phyloP scores from a whole-genome alignment of 92 coral and sea anemone species.

The Meandrina meandrites region DNA sequence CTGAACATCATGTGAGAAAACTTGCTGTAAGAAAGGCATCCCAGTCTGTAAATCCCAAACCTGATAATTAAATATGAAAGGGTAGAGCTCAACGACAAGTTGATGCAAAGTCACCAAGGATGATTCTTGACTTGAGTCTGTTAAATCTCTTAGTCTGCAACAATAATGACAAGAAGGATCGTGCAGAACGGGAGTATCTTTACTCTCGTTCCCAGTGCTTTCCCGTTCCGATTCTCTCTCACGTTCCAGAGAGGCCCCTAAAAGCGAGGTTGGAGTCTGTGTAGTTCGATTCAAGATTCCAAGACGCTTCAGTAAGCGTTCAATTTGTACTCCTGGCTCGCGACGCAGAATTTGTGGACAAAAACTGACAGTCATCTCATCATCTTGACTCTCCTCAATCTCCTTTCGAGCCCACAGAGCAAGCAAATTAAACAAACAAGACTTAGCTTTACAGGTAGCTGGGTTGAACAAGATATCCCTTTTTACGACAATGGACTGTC shows the following conservation, averaged over 20 bases:
- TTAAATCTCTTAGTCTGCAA: not conserved
- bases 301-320: not conserved
- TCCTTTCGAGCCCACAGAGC: constrained; percentile 14
- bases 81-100: not conserved
- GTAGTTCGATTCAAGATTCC: not conserved
- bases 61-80: not conserved
- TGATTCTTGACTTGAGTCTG: not conserved
- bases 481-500: not conserved
- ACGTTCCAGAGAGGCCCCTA: too few relatives aligned
- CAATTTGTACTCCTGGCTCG: not conserved
- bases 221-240: too few relatives aligned
- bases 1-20: not conserved
- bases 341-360: not conserved
- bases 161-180: not conserved
- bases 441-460: not conserved
- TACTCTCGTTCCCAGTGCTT: too few relatives aligned
- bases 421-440: not conserved
- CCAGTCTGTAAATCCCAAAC: constrained; percentile 22
- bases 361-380: not conserved
- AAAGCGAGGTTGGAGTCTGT: too few relatives aligned
- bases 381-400: not conserved
- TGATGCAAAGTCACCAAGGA: not conserved
- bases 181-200: too few relatives aligned
- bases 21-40: not conserved
- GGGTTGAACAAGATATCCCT: too few relatives aligned